These are phyloP conservation scores for Drosophila barbarae DNA, from an alignment of 2,888 invertebrate species.

Conservation along the genomic window DNA sequence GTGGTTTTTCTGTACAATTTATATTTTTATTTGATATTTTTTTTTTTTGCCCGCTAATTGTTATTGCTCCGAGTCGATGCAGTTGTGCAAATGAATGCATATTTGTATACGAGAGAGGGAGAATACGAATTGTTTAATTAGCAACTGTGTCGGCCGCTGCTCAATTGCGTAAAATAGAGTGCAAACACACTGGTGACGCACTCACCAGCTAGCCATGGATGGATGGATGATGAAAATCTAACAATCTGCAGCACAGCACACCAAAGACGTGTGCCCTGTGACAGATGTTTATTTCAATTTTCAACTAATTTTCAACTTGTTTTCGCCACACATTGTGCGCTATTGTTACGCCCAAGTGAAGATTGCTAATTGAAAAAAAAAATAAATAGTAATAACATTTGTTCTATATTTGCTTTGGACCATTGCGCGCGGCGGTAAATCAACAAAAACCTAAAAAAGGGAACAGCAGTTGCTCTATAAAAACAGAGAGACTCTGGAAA, in stretches of 20 bases:
- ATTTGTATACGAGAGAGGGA: neutral
- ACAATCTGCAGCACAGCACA: neutral
- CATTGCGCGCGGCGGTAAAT: conserved; percentile 9
- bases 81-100: conserved; percentile 38
- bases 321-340: neutral
- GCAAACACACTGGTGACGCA: conserved; percentile 29
- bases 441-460: conserved; percentile 1
- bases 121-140: conserved; percentile 46
- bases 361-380: conserved; percentile 12
- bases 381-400: neutral
- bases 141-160: conserved; percentile 3
- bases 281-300: conserved; percentile 14
- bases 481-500: neutral
- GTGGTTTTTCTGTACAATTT: conserved; percentile 8
- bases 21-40: conserved; percentile 4
- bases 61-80: conserved; percentile 24
- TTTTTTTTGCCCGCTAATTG: conserved; percentile 20
- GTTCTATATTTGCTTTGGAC: conserved; percentile 2
- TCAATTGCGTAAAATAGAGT: conserved; percentile 45
- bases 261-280: conserved; percentile 1
- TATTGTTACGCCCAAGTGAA: neutral
- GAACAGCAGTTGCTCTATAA: conserved; percentile 3
- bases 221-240: neutral
- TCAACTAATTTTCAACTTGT: conserved; percentile 6
- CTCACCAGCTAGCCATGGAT: neutral